Evolutionary conservation across 1,140 invertebrate genomes (phyloP), one percentile per base, ranked within the genome.

Genomic region (Popillia japonica): DNA sequence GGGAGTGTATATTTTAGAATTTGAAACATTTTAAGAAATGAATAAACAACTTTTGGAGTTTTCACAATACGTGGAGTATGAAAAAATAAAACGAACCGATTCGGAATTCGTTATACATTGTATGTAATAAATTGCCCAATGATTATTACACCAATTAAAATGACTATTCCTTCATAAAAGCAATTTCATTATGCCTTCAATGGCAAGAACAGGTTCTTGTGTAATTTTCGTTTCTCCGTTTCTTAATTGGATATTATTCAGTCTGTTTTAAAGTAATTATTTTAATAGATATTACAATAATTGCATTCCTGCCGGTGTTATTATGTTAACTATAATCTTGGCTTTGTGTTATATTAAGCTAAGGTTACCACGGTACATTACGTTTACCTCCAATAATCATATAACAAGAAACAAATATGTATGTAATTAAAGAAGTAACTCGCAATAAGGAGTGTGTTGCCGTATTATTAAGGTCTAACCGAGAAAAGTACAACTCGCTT

Each of bases 191-290:
- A 48, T 48, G 17, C 44, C 44, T 48, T 48, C 44, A 48, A 48
- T 48, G 44, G 44, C 44, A 48, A 14, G 11, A 48, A 48, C 44
- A 48, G 44, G 44, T 48, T 48, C 44, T 48, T 48, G 44, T 48
- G 44, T 48, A 48, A 48, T 48, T 48, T 48, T 48, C 44, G 44
- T 48, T 48, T 48, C 44, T 48, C 44, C 11, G 11, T 9, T 48
- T 48, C 44, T 48, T 48, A 48, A 48, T 48, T 48, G 44, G 44
- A 48, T 48, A 48, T 48, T 48, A 48, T 48, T 48, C 44, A n/a
- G 44, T 48, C 7, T 48, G 44, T 9, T 48, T 48, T 48, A 48
- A 14, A 14, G 44, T n/a, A 48, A 48, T 48, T 48, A 48, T n/a
- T 48, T 48, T 48, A 48, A 48, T 48, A 48, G 44, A 48, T 48